These are phyloP conservation scores for Diabrotica undecimpunctata DNA, from an alignment of 1,140 invertebrate genomes.

Conservation along the genomic window DNA sequence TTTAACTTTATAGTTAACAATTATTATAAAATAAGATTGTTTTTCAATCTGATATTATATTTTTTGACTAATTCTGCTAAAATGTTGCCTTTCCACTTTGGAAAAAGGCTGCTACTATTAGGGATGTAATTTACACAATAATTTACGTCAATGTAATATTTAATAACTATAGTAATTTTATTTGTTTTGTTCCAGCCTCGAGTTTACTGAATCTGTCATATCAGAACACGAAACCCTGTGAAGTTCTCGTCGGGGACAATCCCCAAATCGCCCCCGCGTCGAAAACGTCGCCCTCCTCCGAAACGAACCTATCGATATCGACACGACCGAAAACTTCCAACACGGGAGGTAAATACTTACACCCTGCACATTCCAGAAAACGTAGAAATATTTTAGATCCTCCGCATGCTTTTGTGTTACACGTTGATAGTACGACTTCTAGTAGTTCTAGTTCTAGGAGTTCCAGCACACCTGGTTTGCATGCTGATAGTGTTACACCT, in stretches of 20 bases:
- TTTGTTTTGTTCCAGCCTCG: constrained; percentile 59
- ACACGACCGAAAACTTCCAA: constrained; percentile 50
- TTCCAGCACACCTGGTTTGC: constrained; percentile 30
- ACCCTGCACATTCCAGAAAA: constrained; percentile 37
- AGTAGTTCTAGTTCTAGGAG: constrained; percentile 14
- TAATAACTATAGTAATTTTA: not conserved
- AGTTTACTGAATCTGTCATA: constrained; percentile 79
- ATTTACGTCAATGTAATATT: no score
- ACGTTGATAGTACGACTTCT: constrained; percentile 26
- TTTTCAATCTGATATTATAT: no score
- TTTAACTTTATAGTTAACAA: no score
- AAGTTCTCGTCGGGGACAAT: constrained; percentile 74
- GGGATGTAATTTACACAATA: no score
- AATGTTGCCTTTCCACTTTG: no score
- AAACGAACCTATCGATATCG: constrained; percentile 60
- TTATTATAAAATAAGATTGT: no score
- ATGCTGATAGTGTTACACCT: constrained; percentile 33
- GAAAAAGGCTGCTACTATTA: no score
- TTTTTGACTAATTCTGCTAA: no score
- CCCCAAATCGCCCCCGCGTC: constrained; percentile 61
- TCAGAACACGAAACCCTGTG: constrained; percentile 73
- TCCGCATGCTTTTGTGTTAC: constrained; percentile 41
- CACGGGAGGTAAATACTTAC: constrained; percentile 59
- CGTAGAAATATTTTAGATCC: constrained; percentile 41
- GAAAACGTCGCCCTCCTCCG: constrained; percentile 58